Percentiles rank a stretch among this genome's conserved stretches.
Evolutionary conservation across 2,113 vertebrate genomes (phyloP).

Genomic region (Stigmatopora nigra): DNA sequence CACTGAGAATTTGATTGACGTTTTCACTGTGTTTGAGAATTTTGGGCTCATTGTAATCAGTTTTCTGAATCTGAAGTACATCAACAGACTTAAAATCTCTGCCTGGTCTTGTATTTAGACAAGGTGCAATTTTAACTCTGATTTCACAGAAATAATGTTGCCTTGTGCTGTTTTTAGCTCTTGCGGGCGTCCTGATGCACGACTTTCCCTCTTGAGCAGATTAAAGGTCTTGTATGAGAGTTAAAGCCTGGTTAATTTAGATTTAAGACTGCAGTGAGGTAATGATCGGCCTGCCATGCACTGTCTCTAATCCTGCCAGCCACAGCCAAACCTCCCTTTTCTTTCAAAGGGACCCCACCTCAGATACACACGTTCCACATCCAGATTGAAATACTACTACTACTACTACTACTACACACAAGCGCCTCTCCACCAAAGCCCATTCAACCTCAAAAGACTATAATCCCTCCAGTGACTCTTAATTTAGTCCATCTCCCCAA

Average conservation of each 20-base stretch:
- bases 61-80: background rate
- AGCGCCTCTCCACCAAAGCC: conserved; percentile 13
- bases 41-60: conserved; percentile 6
- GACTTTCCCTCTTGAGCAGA: conserved; percentile 63
- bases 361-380: conserved; percentile 11
- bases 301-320: conserved; percentile 61
- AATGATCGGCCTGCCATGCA: conserved; percentile 60
- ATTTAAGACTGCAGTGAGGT: conserved; percentile 65
- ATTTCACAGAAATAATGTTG: conserved; percentile 26
- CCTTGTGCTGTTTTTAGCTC: conserved; percentile 51
- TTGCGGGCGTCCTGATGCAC: conserved; percentile 30
- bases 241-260: conserved; percentile 68
- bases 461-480: conserved; percentile 28
- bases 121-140: conserved; percentile 32
- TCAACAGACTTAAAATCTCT: conserved; percentile 14
- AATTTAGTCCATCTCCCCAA: conserved; percentile 35
- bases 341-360: conserved; percentile 34
- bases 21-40: background rate
- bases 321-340: conserved; percentile 29
- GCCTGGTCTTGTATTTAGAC: conserved; percentile 14
- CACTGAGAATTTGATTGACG: no score
- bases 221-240: conserved; percentile 60
- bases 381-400: conserved; percentile 22
- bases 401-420: conserved; percentile 21
- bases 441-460: conserved; percentile 10